Evolutionary conservation across 2,113 vertebrate genomes (phyloP), one percentile per base, ranked within the genome.

Genomic region (Sturnira hondurensis): DNA sequence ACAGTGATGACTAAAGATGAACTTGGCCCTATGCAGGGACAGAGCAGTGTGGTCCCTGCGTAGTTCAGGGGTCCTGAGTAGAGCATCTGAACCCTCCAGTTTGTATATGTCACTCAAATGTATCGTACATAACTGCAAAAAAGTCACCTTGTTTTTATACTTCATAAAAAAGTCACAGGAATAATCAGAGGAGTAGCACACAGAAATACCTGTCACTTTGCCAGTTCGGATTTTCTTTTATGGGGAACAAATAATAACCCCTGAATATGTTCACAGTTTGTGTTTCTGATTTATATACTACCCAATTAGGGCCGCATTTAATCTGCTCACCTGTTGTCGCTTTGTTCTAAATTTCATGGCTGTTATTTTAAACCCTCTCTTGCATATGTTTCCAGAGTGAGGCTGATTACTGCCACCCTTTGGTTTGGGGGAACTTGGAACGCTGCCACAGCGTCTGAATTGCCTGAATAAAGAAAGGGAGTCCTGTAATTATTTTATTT

Each of bases 401-500:
- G 87, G n/a, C 22, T 93, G 93, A 80, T 85, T 71, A 74, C 50
- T 71, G 33, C 20, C 43, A 52, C 77, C 52, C 87, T 52, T 96
- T n/a, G 86, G 43, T 94, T 95, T 90, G 33, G 19, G 89, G 89
- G 33, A 77, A 77, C 41, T 70, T 95, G 95, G 87, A 96, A 73
- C 85, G 36, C 67, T 86, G 87, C 96, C 94, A 83, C 4, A 4
- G 56, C 24, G 45, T 78, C 89, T 86, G 86, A 91, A 50, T 84
- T 96, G 93, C 63, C 74, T 77, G 33, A 76, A 94, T 96, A 85
- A 90, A 87, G 92, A 73, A 82, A 93, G 97, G 77, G 26, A 93
- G 90, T 90, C 74, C 92, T 91, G 77, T 95, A 92, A 98, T 97
- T 96, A 95, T 96, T 98, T 95, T 88, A 97, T 97, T 95, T 93